A percentile compares a stretch with the other conserved stretches of the same genome.
These are phyloP conservation scores for Lepidurus apus DNA, from an alignment of 1,140 invertebrate species.

Conservation along the genomic window DNA sequence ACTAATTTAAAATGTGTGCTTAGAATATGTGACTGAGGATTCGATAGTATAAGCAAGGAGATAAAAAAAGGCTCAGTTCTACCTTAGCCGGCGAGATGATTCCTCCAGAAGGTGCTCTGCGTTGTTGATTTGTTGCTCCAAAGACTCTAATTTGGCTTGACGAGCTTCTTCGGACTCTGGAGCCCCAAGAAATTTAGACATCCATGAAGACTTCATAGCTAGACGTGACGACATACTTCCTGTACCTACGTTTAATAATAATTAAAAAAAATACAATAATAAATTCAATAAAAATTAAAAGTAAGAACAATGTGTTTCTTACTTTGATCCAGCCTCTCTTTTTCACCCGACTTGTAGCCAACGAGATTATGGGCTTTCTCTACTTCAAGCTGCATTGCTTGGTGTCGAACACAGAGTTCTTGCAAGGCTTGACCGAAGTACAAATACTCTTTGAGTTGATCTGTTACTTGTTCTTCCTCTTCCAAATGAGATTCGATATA, in stretches of 20 bases:
- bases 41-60: background rate
- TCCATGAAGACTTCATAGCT: conserved; percentile 7
- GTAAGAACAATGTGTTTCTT: conserved; percentile 26
- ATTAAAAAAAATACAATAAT: conserved; percentile 29
- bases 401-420: conserved; percentile 65
- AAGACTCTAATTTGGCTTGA: conserved; percentile 26
- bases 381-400: conserved; percentile 63
- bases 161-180: conserved; percentile 30
- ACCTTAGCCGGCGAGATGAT: conserved; percentile 15
- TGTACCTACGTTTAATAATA: conserved; percentile 43
- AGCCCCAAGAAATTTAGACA: conserved; percentile 25
- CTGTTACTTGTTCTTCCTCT: conserved; percentile 73
- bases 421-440: conserved; percentile 69
- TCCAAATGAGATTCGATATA: conserved; percentile 68
- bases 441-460: conserved; percentile 78
- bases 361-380: conserved; percentile 63
- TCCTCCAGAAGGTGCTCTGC: conserved; percentile 27
- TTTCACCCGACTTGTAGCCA: conserved; percentile 51
- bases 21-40: background rate
- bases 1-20: background rate
- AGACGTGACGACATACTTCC: conserved; percentile 40
- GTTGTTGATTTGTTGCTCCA: conserved; percentile 19
- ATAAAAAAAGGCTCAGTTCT: background rate
- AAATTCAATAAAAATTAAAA: conserved; percentile 23
- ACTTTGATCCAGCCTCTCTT: conserved; percentile 53